These are phyloP conservation scores for Hypomecis atomaria DNA, from an alignment of 2,888 invertebrate genomes.

Conservation along the genomic window DNA sequence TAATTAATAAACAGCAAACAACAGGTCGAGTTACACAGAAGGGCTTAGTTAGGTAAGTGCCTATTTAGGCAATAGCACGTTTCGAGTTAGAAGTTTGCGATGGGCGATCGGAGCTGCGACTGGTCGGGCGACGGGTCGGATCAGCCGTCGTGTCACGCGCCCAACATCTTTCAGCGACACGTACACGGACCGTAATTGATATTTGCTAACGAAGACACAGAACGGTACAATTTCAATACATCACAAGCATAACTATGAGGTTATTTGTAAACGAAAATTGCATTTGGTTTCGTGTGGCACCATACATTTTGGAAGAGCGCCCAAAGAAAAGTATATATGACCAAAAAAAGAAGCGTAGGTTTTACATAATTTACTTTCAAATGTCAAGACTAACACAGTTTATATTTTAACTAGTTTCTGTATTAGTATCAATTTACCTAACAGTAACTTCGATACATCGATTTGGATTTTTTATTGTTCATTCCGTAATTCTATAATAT, in stretches of 20 bases:
- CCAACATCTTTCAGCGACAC: constrained; percentile 59
- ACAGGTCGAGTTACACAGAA: constrained; percentile 60
- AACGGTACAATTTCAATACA: constrained; percentile 61
- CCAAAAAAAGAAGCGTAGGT: too few species aligned
- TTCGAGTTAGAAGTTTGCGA: constrained; percentile 60
- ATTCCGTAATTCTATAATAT: too few species aligned
- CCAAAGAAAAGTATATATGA: too few species aligned
- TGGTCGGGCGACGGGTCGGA: constrained; percentile 38
- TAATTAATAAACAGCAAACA: constrained; percentile 76
- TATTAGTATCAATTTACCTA: too few species aligned
- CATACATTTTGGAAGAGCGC: too few species aligned
- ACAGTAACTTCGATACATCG: too few species aligned
- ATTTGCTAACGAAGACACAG: constrained; percentile 70
- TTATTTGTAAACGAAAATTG: too few species aligned
- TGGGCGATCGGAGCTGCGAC: constrained; percentile 41
- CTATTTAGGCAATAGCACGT: constrained; percentile 80
- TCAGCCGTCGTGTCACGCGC: constrained; percentile 53
- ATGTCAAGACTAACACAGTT: too few species aligned
- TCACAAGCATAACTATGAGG: constrained; percentile 6
- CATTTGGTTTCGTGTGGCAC: too few species aligned
- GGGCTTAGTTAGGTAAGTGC: constrained; percentile 68
- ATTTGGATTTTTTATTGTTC: too few species aligned
- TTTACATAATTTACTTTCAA: too few species aligned
- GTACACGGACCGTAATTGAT: constrained; percentile 72
- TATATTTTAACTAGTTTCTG: too few species aligned